Evolutionary conservation across 2,888 invertebrate species (phyloP), one percentile per base, ranked within the genome.

Genomic region (Dynastes maya): DNA sequence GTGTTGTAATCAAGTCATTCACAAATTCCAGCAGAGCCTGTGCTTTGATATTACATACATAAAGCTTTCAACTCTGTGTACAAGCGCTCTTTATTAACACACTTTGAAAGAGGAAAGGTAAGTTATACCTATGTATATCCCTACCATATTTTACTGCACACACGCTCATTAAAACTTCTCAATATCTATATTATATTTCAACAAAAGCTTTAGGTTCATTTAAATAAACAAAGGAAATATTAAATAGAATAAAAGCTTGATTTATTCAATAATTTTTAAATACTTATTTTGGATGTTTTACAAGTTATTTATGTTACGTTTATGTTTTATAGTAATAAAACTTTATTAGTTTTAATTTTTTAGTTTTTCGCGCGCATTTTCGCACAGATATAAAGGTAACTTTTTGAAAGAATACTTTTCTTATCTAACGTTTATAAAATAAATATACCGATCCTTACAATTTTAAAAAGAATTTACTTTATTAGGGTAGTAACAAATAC

Each of bases 1-100:
- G 84, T 83, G 83, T 82, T 77, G 78, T 76, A 67, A 70, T 55
- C 67, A 70, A 75, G 76, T 58, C 67, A 65, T 53, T 74, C 72
- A 68, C 29, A 65, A 74, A 65, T 58, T 68, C 70, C 78, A 61
- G 61, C 58, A 58, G 49, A 65, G 74, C 65, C 29, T 70, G 78
- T 53, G 75, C 68, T 78, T 75, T 74, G 40, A 49, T 58, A 67
- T 67, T 29, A 71, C 64, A 72, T 45, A 72, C 58, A 72, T 71
- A 71, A 40, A 72, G 58, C 37, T 53, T 58, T 37, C 49, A n/a
- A 72, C 29, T 40, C 40, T 72, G 58, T 72, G 61, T 40, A 40
- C 37, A 68, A 27, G 27, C 58, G 40, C 27, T 40, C 55, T 61
- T 58, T 72, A 61, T 53, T 72, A 40, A 55, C 22, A n/a, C 22